A percentile compares a stretch with the other conserved stretches of the same genome.
phyloP scores from a whole-genome alignment of 2,113 vertebrate species.

The Pelobates fuscus region DNA sequence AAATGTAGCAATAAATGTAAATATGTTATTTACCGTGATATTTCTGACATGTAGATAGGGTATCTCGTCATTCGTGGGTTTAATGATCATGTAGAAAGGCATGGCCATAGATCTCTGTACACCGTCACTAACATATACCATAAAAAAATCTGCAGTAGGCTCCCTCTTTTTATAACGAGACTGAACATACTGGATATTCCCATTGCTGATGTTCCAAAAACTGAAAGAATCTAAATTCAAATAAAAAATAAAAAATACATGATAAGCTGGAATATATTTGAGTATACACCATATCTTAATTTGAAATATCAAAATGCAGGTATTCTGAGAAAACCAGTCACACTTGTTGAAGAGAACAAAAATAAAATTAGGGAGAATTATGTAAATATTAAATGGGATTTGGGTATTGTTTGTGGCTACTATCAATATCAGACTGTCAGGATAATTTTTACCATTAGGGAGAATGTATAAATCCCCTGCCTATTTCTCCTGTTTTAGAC shows the following conservation, averaged over 20 bases:
- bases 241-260: background rate
- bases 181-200: slow-evolving; percentile 67
- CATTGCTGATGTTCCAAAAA: slow-evolving; percentile 64
- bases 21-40: slow-evolving; percentile 57
- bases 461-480: too few species aligned
- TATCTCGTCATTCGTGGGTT: slow-evolving; percentile 68
- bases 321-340: too few species aligned
- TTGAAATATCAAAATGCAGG: too few species aligned
- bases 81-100: slow-evolving; percentile 69
- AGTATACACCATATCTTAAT: too few species aligned
- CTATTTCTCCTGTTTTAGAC: too few species aligned
- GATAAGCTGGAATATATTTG: background rate
- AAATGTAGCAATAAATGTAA: too few species aligned
- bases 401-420: too few species aligned
- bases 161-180: slow-evolving; percentile 60
- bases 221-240: slow-evolving; percentile 64
- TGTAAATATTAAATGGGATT: too few species aligned
- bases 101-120: slow-evolving; percentile 64
- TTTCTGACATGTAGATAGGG: slow-evolving; percentile 64
- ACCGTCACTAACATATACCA: slow-evolving; percentile 67
- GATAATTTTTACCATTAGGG: too few species aligned
- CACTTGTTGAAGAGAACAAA: too few species aligned
- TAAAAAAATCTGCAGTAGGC: slow-evolving; percentile 60
- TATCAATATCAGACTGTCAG: too few species aligned
- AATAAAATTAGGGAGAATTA: too few species aligned